A percentile compares a stretch with the other conserved stretches of the same genome.
These are phyloP conservation scores for Erebia aethiops DNA, from an alignment of 2,888 invertebrate species.

Conservation along the genomic window DNA sequence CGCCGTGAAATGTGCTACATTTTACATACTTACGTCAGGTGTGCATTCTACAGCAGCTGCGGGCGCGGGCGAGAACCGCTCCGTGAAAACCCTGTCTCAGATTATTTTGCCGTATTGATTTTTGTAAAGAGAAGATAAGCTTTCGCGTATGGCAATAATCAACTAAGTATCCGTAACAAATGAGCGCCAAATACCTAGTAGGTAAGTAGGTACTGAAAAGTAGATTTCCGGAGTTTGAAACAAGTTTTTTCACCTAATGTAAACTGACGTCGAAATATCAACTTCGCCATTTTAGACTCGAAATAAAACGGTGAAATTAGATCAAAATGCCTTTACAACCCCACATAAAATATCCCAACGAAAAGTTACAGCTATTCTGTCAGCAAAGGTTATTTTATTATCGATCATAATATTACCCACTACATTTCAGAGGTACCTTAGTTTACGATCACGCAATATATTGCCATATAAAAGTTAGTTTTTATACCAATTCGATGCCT, in stretches of 20 bases:
- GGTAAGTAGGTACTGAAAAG: not conserved
- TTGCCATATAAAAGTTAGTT: conserved; percentile 20
- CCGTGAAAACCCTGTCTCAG: no score
- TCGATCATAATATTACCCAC: conserved; percentile 23
- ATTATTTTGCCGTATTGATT: no score
- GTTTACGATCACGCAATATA: conserved; percentile 18
- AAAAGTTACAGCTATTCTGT: conserved; percentile 11
- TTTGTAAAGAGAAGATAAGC: no score
- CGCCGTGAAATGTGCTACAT: no score
- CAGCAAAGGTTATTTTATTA: conserved; percentile 25
- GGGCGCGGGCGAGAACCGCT: no score
- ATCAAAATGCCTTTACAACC: conserved; percentile 21
- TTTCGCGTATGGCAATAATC: no score
- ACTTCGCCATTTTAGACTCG: not conserved
- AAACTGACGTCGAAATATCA: not conserved
- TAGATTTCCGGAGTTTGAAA: not conserved
- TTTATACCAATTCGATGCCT: conserved; percentile 6
- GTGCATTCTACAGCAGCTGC: no score
- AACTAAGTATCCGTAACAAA: no score
- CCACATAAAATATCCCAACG: conserved; percentile 22
- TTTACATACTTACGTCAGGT: no score
- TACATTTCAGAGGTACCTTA: conserved; percentile 14
- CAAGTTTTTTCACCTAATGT: not conserved
- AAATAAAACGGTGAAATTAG: conserved; percentile 26
- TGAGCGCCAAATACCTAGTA: no score